Evolutionary conservation across 2,113 vertebrate species (phyloP), one percentile per base, ranked within the genome.

Genomic region (Colinus virginianus): DNA sequence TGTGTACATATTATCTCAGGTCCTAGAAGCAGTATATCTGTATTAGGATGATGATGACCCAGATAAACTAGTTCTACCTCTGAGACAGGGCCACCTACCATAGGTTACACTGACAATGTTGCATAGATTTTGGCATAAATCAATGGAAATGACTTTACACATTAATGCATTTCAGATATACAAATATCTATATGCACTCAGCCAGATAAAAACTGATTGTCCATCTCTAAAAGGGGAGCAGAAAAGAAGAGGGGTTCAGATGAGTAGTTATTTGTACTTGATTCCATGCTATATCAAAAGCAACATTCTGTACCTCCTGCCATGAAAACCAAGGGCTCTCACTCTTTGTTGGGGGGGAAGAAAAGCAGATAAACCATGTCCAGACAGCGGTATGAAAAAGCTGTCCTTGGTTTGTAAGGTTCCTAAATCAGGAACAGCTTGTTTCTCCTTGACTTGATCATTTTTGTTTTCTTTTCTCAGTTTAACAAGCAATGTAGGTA

Each of bases 281-380:
- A 55, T 13, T 34, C 36, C 28, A 26, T 0, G 0, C 53, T 30
- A 16, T 5, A 30, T 16, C 0, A 2, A 63, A 75, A 7, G 20
- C 30, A 7, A 4, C 21, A n/a, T 9, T 67, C 19, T 62, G 6
- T 25, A 58, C 2, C 1, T 4, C 13, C 20, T 42, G 2, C 13
- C 32, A 15, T 3, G 2, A 28, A 59, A 59, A 16, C 17, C n/a
- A 66, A 38, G 5, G 63, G 4, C 13, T 34, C 49, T 89, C 21
- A 11, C 3, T 26, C 13, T 69, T 45, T 3, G 0, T 1, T 4
- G 46, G 4, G 6, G 17, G 20, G 8, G 48, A 25, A 84, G 64
- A 28, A 71, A 70, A 23, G 12, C 23, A 90, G 55, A 43, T 21
- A 80, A 95, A 38, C 12, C 6, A 14, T 20, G 17, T 16, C 11